These are phyloP conservation scores for Labeo calbasu DNA, from an alignment of 2,797 vertebrate genomes.

Conservation along the genomic window DNA sequence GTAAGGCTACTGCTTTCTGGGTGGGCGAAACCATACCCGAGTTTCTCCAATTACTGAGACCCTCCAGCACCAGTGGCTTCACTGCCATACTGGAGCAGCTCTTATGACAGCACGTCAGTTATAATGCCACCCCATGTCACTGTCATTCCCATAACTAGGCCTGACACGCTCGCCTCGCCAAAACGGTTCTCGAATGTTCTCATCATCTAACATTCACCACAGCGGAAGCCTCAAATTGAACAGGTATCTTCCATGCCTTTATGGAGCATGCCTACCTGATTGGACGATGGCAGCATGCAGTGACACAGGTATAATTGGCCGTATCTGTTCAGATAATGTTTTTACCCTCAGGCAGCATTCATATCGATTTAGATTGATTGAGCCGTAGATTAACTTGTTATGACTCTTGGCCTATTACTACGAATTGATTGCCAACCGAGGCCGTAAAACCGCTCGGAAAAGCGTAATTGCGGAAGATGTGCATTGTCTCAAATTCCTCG, in stretches of 20 bases:
- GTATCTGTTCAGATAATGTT: constrained; percentile 49
- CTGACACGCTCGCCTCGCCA: constrained; percentile 55
- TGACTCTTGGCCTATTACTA: constrained; percentile 38
- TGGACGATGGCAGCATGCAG: constrained; percentile 42
- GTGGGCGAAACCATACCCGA: constrained; percentile 50
- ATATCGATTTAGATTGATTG: constrained; percentile 52
- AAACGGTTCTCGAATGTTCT: constrained; percentile 59
- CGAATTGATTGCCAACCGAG: constrained; percentile 45
- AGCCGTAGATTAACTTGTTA: constrained; percentile 51
- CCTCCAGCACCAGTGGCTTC: constrained; percentile 66
- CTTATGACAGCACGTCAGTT: constrained; percentile 76
- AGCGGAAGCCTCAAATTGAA: constrained; percentile 44
- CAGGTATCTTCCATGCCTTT: constrained; percentile 51
- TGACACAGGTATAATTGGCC: constrained; percentile 55
- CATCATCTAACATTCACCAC: constrained; percentile 56
- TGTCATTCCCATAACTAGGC: constrained; percentile 68
- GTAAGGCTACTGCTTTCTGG: constrained; percentile 55
- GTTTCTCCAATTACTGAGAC: constrained; percentile 77
- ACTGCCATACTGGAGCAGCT: constrained; percentile 59
- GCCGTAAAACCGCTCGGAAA: constrained; percentile 12
- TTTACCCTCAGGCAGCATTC: constrained; percentile 45
- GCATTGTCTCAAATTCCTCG: constrained; percentile 18
- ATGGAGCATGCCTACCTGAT: constrained; percentile 36
- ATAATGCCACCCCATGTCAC: constrained; percentile 77
- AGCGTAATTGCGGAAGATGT: not conserved